Base-by-base conservation (phyloP, 2,113 vertebrate genomes). In the Trinectes maculatus region DNA sequence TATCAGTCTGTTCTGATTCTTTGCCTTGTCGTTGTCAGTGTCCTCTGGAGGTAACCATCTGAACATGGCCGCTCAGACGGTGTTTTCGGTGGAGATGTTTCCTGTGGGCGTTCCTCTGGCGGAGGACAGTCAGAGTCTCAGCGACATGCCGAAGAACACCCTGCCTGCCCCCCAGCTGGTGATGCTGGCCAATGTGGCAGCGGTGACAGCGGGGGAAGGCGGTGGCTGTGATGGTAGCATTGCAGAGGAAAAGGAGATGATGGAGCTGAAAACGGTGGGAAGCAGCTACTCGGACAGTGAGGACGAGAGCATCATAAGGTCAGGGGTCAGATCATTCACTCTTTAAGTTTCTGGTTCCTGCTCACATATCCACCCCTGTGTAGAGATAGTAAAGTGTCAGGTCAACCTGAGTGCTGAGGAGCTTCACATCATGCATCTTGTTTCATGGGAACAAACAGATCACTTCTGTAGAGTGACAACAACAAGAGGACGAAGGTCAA, bases 141-240 rank as follows among this genome's bases (percentile, higher is more conserved):
- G 92, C 0, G 94, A 96, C 42, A 85, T 96, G 76, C 92, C 95
- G 36, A 92, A 92, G 71, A 93, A 94, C 7, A 94, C 94, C 40
- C 87, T 97, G 79, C 95, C 94, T 0, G 94, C 95, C 3, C 97
- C 96, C 22, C 96, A 98, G 91, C 94, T 98, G 42, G 96, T 98
- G 58, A 97, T 99, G 96, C 86, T 99, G 80, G 97, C 97, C 48
- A 99, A 98, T 3, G 96, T 98, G 42, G 96, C 96, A 21, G 85
- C 85, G 0, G 88, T 96, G 77, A 95, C 94, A 0, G 93, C 95
- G 0, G 90, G 91, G 1, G 96, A 96, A 71, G 89, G 93, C 1
- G 89, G 93, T 0, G 89, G 90, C 66, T 92, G 92, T 0, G 96
- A 95, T 19, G 43, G 71, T 34, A 93, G 93, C 51, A 79, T 90